phyloP scores from a whole-genome alignment of 2,888 invertebrate species.

The Eumacrocentrus americanus region DNA sequence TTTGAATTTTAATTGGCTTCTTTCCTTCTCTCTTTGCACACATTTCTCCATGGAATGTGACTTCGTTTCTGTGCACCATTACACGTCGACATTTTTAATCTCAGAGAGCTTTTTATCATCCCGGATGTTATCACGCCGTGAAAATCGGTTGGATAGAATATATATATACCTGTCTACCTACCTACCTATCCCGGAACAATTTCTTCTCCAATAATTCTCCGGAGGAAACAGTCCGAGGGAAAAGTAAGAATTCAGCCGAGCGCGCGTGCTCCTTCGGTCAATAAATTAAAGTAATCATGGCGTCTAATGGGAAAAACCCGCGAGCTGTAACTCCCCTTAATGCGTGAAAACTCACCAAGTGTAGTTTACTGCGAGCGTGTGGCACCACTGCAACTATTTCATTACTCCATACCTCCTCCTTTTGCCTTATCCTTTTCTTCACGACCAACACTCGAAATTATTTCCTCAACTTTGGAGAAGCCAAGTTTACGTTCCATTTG shows the following conservation, averaged over 20 bases:
- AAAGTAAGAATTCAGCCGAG: constrained; percentile 2
- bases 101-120: background rate
- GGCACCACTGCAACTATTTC: constrained; percentile 20
- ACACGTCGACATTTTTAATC: constrained; percentile 2
- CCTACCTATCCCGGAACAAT: background rate
- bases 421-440: too few relatives aligned
- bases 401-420: too few relatives aligned
- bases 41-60: background rate
- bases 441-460: background rate
- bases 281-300: constrained; percentile 32
- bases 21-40: background rate
- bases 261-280: constrained; percentile 19
- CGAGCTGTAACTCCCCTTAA: constrained; percentile 27
- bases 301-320: constrained; percentile 27
- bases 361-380: constrained; percentile 26
- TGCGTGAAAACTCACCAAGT: constrained; percentile 26
- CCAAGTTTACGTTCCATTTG: too few relatives aligned
- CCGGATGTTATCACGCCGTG: background rate
- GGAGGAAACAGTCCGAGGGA: background rate
- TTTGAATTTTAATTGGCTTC: constrained; percentile 9
- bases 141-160: background rate
- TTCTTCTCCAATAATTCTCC: constrained; percentile 22
- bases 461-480: too few relatives aligned
- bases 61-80: background rate
- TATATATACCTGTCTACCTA: background rate